Percentiles rank a stretch among this genome's conserved stretches.
These are phyloP conservation scores for Elaphurus davidianus DNA, from an alignment of 2,113 vertebrate genomes.

Conservation along the genomic window DNA sequence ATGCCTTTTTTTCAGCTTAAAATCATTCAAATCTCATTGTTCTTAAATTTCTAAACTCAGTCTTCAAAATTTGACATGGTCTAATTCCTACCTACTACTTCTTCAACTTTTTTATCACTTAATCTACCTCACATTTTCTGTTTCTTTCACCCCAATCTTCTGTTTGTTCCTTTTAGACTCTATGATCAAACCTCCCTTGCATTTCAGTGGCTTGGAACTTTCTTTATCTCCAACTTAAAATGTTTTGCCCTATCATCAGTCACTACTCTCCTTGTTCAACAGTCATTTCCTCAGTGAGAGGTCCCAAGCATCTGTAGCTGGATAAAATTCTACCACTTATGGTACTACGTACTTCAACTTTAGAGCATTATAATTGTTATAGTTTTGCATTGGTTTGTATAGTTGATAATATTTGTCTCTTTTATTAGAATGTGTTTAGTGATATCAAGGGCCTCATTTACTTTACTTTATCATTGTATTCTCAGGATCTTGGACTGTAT, in stretches of 20 bases:
- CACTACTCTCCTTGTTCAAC: not conserved
- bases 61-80: not conserved
- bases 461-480: not conserved
- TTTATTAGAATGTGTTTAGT: not conserved
- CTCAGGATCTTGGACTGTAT: not conserved
- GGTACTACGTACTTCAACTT: not conserved
- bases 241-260: not conserved
- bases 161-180: not conserved
- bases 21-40: not conserved
- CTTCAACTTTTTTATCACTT: not conserved
- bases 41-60: not conserved
- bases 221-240: not conserved
- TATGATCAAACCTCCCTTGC: not conserved
- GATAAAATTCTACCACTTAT: not conserved
- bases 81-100: not conserved
- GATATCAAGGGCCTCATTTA: not conserved
- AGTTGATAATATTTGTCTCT: not conserved
- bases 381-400: not conserved
- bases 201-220: not conserved
- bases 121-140: not conserved
- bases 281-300: not conserved
- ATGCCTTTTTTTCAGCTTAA: not conserved
- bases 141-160: not conserved
- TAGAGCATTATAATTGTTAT: not conserved
- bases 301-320: not conserved